These are phyloP conservation scores for Herpailurus yagouaroundi DNA, from an alignment of 2,113 vertebrate genomes.

Conservation along the genomic window DNA sequence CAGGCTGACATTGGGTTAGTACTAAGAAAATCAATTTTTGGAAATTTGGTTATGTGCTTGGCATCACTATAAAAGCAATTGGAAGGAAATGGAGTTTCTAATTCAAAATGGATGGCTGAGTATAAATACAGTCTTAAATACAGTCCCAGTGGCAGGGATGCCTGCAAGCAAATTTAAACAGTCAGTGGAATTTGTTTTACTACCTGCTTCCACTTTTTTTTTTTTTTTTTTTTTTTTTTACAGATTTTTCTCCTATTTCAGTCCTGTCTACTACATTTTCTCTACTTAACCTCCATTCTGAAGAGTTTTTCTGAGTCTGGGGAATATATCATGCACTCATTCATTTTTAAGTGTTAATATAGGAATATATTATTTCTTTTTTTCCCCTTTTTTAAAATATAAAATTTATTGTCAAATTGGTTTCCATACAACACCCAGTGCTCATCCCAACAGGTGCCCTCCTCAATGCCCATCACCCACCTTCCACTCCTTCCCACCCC, in stretches of 20 bases:
- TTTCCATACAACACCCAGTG: too few species aligned
- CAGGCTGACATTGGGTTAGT: neutral
- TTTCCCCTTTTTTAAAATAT: too few species aligned
- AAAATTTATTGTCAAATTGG: too few species aligned
- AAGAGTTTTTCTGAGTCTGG: neutral
- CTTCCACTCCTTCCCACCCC: too few species aligned
- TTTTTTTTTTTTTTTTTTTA: neutral
- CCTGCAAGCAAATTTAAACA: neutral
- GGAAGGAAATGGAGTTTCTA: neutral
- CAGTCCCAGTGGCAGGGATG: neutral
- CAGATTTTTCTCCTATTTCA: neutral
- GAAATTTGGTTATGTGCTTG: conserved; percentile 27
- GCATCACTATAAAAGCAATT: neutral
- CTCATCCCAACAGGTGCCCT: too few species aligned
- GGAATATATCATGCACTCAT: neutral
- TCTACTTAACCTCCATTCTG: neutral
- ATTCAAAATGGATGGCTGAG: neutral
- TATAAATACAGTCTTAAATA: conserved; percentile 2
- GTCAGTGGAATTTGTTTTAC: neutral
- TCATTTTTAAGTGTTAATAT: conserved; percentile 21
- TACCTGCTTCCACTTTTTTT: neutral
- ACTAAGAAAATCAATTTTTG: conserved; percentile 30
- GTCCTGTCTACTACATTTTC: neutral
- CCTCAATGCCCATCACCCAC: too few species aligned
- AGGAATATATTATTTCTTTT: neutral